A percentile compares a stretch with the other conserved stretches of the same genome.
phyloP scores from a whole-genome alignment of 1,140 invertebrate genomes.

The Rhizoglyphus robini region DNA sequence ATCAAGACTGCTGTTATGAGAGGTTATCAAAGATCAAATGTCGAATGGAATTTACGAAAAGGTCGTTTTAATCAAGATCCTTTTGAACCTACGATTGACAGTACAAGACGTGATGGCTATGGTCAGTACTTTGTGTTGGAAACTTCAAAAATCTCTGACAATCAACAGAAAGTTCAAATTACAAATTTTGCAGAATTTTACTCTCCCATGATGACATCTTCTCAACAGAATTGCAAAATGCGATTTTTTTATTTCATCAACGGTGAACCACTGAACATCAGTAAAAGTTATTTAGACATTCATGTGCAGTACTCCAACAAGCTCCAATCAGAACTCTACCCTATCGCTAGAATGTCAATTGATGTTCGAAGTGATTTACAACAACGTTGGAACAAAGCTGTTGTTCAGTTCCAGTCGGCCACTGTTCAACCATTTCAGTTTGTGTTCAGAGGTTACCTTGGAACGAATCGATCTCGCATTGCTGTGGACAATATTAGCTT shows the following conservation, averaged over 20 bases:
- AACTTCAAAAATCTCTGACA: neutral
- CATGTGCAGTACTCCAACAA: neutral
- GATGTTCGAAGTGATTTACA: neutral
- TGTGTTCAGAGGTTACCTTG: neutral
- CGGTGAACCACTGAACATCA: neutral
- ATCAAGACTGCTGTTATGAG: neutral
- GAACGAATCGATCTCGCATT: neutral
- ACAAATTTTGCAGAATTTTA: constrained; percentile 10
- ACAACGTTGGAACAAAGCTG: constrained; percentile 7
- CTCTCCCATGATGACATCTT: neutral
- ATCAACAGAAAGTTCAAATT: neutral
- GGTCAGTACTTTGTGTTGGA: neutral
- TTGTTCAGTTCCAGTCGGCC: neutral
- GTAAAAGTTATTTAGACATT: neutral
- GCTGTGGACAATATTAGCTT: neutral
- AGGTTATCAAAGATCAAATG: neutral
- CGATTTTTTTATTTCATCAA: constrained; percentile 4
- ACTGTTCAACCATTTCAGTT: constrained; percentile 7
- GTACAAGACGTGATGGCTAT: neutral
- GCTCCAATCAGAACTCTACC: neutral
- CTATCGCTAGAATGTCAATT: neutral
- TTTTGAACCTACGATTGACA: constrained; percentile 11
- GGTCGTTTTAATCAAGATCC: neutral
- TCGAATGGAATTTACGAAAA: constrained; percentile 16
- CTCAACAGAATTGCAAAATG: neutral